These are phyloP conservation scores for Sarcophaga bullata DNA, from an alignment of 1,140 invertebrate genomes.

Conservation along the genomic window DNA sequence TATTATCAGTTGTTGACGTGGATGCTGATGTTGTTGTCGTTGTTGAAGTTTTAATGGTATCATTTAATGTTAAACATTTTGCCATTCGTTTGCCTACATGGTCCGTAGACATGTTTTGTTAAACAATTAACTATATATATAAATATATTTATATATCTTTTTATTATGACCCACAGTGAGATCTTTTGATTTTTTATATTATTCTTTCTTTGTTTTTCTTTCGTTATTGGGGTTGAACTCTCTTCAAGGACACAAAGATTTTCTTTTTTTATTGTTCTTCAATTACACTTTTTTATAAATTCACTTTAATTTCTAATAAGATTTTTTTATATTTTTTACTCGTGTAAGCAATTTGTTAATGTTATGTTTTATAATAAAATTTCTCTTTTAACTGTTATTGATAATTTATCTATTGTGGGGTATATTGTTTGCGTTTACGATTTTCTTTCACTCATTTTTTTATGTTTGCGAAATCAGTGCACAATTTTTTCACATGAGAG, in stretches of 20 bases:
- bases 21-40: conserved; percentile 42
- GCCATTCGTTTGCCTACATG: conserved; percentile 61
- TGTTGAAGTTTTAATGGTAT: conserved; percentile 49
- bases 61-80: conserved; percentile 58
- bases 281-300: not conserved
- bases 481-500: conserved; percentile 16
- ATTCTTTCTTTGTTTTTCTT: not conserved
- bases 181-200: not conserved
- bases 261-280: not conserved
- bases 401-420: not conserved
- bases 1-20: conserved; percentile 42
- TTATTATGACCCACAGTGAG: conserved; percentile 4
- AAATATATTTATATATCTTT: not conserved
- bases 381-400: conserved; percentile 6
- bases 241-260: conserved; percentile 36
- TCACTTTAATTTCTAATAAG: too few relatives aligned
- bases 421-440: not conserved
- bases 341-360: not conserved
- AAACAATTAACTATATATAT: conserved; percentile 16
- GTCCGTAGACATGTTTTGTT: conserved; percentile 52
- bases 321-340: too few relatives aligned
- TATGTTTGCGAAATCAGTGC: conserved; percentile 23
- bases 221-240: conserved; percentile 1
- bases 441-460: conserved; percentile 23
- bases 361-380: not conserved